Conservation (phyloP, 2,797 vertebrate species). For the Mus spretus region DNA sequence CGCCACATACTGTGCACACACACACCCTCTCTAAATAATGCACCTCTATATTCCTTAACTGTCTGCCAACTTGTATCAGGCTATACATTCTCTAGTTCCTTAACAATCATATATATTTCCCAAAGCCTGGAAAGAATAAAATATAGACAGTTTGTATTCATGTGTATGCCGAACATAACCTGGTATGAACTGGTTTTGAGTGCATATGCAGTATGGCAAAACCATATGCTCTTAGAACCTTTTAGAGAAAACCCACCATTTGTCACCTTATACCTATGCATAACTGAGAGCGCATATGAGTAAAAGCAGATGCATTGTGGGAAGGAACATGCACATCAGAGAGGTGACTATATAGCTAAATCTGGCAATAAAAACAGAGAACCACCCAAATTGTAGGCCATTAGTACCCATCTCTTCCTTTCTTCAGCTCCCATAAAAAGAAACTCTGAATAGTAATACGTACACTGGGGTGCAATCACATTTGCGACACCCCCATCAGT, state of each 20-base stretch:
- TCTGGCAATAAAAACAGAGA: neutral
- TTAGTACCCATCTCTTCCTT: neutral
- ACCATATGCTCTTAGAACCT: neutral
- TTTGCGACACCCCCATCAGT: neutral
- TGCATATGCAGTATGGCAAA: neutral
- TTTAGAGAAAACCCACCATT: neutral
- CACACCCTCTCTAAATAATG: neutral
- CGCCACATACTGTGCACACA: neutral
- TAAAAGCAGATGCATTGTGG: neutral
- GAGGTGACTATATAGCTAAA: neutral
- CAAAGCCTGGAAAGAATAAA: neutral
- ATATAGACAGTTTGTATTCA: neutral
- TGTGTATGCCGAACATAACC: neutral
- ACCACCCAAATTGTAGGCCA: neutral
- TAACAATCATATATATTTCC: neutral
- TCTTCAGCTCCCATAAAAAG: neutral
- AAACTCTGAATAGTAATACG: neutral
- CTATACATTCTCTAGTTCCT: neutral
- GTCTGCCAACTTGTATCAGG: neutral
- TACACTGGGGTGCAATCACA: neutral
- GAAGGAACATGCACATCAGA: neutral
- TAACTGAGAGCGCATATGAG: too few species aligned
- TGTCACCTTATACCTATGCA: neutral
- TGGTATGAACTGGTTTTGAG: neutral
- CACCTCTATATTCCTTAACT: neutral